A percentile compares a stretch with the other conserved stretches of the same genome.
These are phyloP conservation scores for Saguinus imperator DNA, from an alignment of 2,113 vertebrate genomes.

Conservation along the genomic window DNA sequence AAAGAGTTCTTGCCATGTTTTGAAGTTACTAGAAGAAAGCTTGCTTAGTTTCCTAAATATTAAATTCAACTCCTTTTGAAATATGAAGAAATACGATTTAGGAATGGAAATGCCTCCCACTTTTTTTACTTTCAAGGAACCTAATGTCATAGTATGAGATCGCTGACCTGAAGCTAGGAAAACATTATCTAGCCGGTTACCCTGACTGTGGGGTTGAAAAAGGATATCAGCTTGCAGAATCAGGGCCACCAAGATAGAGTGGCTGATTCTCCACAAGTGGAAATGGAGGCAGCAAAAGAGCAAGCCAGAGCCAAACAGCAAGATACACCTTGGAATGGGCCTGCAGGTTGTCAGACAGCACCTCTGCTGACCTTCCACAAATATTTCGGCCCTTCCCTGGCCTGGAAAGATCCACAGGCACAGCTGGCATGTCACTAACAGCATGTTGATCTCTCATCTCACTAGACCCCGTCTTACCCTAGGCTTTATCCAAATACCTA, in stretches of 20 bases:
- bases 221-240: conserved; percentile 39
- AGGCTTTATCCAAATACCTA: not conserved
- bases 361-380: not conserved
- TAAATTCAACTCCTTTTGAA: conserved; percentile 51
- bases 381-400: not conserved
- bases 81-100: conserved; percentile 35
- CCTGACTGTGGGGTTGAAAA: not conserved
- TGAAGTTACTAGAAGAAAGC: conserved; percentile 48
- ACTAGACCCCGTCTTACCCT: not conserved
- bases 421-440: not conserved
- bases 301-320: not conserved
- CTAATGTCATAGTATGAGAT: conserved; percentile 21
- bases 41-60: conserved; percentile 17
- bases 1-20: conserved; percentile 27
- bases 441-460: not conserved
- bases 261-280: not conserved
- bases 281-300: not conserved
- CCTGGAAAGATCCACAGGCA: not conserved
- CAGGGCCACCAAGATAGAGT: conserved; percentile 35
- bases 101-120: not conserved
- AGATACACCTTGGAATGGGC: not conserved
- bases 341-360: not conserved
- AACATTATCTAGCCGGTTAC: conserved; percentile 14
- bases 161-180: not conserved
- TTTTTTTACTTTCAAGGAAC: conserved; percentile 17